Percentiles rank a stretch among this genome's conserved stretches.
These are phyloP conservation scores for Bhutanitis thaidina DNA, from an alignment of 2,888 invertebrate genomes.

Conservation along the genomic window DNA sequence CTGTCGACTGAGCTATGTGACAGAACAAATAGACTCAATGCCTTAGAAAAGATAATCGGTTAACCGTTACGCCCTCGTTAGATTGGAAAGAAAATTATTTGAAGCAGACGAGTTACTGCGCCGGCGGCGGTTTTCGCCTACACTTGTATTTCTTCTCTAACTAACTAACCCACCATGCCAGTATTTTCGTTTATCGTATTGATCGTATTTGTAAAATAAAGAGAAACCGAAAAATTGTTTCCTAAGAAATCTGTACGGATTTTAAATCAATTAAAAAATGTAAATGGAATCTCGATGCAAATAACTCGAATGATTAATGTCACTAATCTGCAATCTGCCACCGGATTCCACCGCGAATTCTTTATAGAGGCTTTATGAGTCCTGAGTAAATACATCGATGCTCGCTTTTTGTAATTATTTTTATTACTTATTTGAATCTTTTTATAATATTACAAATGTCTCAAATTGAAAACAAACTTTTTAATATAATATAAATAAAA, in stretches of 20 bases:
- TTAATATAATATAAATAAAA: not conserved
- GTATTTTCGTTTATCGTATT: constrained; percentile 5
- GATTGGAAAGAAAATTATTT: constrained; percentile 22
- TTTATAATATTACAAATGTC: too few species aligned
- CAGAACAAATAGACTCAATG: constrained; percentile 38
- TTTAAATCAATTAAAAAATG: constrained; percentile 50
- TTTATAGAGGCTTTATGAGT: constrained; percentile 50
- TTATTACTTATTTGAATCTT: not conserved
- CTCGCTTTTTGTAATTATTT: constrained; percentile 31
- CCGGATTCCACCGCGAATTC: constrained; percentile 57
- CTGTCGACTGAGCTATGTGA: constrained; percentile 36
- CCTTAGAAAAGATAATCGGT: constrained; percentile 42
- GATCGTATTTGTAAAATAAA: constrained; percentile 14
- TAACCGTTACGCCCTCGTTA: constrained; percentile 33
- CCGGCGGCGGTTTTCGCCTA: constrained; percentile 13
- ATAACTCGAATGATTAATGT: constrained; percentile 62
- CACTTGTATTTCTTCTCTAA: constrained; percentile 10
- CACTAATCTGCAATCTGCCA: constrained; percentile 73
- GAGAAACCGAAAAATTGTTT: constrained; percentile 27
- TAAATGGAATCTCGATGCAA: constrained; percentile 52
- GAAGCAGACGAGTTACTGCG: not conserved
- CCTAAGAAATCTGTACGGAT: constrained; percentile 50
- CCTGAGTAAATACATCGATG: constrained; percentile 43
- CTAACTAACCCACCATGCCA: not conserved
- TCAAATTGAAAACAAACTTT: not conserved